Evolutionary conservation across 1,140 invertebrate genomes (phyloP), one percentile per base, ranked within the genome.

Genomic region (Metaphire vulgaris): DNA sequence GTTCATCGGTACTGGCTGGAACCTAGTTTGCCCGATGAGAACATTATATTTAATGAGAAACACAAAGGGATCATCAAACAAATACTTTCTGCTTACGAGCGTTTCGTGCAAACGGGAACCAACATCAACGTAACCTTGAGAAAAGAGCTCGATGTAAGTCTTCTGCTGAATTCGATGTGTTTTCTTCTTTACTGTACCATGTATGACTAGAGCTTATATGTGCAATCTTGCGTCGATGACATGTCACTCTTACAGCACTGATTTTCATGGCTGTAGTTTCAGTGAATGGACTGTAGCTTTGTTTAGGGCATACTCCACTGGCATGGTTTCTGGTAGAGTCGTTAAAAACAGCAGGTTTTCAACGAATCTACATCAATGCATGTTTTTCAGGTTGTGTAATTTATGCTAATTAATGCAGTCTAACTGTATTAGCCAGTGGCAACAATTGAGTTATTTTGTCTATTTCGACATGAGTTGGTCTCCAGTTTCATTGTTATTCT

Each of bases 21-120:
- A 32, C 26, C 32, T 2, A 41, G 29, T 32, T 26, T 77, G 76
- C 76, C 76, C 1, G 76, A 77, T 32, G 76, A 77, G 56, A 77
- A 70, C 26, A 33, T 77, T 71, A 74, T 77, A 41, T 65, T 74
- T 26, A 66, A 15, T 16, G 76, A 77, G 34, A 56, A 64, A 26
- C 76, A 77, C 32, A 56, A 30, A 31, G 32, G 33, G 70, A 33
- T 74, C 34, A 77, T 77, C 71, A 15, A 74, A 29, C 69, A 77
- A 33, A 73, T 77, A 32, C 56, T 74, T 2, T 15, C 41, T 21
- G 76, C 70, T 0, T 77, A 77, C 71, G 32, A 74, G 31, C 32
- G 68, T 1, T 77, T 77, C 26, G 67, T 77, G 1, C 33, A 72
- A 21, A 71, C 67, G 16, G 76, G 76, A 1, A 77, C 76, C 29